phyloP scores from a whole-genome alignment of 1,140 invertebrate genomes.

The Bombus pascuorum region DNA sequence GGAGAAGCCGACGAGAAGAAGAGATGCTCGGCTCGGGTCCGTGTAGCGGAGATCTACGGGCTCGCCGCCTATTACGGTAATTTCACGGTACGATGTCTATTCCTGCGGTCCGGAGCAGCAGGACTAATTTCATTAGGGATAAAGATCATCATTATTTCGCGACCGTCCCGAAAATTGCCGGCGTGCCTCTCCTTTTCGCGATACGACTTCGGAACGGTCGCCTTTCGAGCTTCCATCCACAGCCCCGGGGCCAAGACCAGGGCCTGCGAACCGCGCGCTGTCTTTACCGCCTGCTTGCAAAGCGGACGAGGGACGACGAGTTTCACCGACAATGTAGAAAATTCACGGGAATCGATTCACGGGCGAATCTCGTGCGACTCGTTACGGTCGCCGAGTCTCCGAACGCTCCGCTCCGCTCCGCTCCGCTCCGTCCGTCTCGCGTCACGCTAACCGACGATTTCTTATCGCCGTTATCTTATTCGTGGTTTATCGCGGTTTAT shows the following conservation, averaged over 20 bases:
- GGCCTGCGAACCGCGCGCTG: background rate
- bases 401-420: too few species aligned
- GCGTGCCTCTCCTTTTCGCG: slow-evolving; percentile 65
- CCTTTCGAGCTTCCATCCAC: slow-evolving; percentile 35
- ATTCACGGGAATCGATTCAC: background rate
- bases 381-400: background rate
- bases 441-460: too few species aligned
- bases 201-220: slow-evolving; percentile 48
- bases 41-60: slow-evolving; percentile 56
- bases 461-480: too few species aligned
- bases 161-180: slow-evolving; percentile 74
- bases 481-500: too few species aligned
- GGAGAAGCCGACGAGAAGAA: background rate
- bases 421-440: too few species aligned
- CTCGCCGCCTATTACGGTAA: slow-evolving; percentile 76
- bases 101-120: slow-evolving; percentile 68
- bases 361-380: background rate
- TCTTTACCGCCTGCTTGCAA: slow-evolving; percentile 19
- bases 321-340: slow-evolving; percentile 17
- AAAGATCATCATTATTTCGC: slow-evolving; percentile 79
- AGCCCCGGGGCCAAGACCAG: slow-evolving; percentile 16
- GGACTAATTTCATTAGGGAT: slow-evolving; percentile 80
- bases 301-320: background rate
- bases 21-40: background rate
- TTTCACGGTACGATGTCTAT: slow-evolving; percentile 77